These are phyloP conservation scores for Heteractis magnifica DNA, from an alignment of 92 coral and sea anemone genomes.

Conservation along the genomic window DNA sequence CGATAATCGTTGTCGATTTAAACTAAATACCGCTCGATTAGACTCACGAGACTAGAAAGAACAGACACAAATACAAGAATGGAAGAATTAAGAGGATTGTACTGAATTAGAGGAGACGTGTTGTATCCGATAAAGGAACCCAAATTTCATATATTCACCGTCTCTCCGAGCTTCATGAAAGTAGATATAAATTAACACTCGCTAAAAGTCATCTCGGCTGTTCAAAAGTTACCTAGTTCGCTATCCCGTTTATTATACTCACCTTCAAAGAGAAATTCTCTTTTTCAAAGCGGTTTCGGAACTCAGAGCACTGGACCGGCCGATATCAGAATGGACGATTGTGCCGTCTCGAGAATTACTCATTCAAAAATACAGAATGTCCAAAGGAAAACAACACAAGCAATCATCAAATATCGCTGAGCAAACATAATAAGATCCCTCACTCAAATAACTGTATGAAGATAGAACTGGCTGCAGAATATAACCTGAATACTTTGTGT, in stretches of 20 bases:
- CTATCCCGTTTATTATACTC: background rate
- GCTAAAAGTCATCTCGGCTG: background rate
- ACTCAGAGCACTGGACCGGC: background rate
- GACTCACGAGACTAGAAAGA: background rate
- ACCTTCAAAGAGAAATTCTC: background rate
- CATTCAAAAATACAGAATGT: slow-evolving; percentile 6
- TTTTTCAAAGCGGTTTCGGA: background rate
- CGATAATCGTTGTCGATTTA: background rate
- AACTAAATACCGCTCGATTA: background rate
- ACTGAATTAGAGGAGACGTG: background rate
- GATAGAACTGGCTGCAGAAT: too few relatives aligned
- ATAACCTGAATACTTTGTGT: background rate
- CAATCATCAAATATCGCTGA: slow-evolving; percentile 7
- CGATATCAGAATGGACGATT: background rate
- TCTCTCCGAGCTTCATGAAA: background rate
- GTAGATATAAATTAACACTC: background rate
- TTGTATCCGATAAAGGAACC: too few relatives aligned
- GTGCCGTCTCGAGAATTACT: background rate
- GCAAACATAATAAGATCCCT: slow-evolving; percentile 12
- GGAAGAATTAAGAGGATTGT: background rate
- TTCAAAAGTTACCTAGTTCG: background rate
- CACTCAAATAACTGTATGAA: background rate
- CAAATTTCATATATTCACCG: too few relatives aligned
- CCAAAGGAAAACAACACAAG: background rate
- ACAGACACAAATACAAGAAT: background rate